Conservation (phyloP, 2,113 vertebrate species). For the Todiramphus chloris region DNA sequence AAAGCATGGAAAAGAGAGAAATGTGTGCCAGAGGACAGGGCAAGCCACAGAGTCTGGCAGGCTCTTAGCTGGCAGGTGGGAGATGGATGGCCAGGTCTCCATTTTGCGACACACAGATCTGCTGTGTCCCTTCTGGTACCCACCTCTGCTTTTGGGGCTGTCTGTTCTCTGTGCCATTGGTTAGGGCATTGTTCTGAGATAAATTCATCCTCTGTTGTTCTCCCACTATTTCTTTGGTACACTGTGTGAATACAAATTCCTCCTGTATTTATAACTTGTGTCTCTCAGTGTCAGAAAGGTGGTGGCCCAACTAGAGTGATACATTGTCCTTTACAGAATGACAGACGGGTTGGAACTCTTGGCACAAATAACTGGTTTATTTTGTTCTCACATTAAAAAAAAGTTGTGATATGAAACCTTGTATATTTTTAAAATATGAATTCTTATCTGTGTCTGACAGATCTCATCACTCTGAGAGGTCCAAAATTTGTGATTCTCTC, state of each 20-base stretch:
- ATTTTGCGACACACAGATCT: not conserved
- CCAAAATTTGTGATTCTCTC: slow-evolving; percentile 61
- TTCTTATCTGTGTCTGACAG: slow-evolving; percentile 72
- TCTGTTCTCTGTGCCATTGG: not conserved
- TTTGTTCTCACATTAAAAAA: slow-evolving; percentile 48
- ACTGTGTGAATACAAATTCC: not conserved
- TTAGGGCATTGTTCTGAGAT: not conserved
- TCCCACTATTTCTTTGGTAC: not conserved
- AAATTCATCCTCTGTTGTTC: not conserved
- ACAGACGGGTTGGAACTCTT: not conserved
- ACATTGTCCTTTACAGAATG: not conserved
- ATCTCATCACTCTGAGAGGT: slow-evolving; percentile 62
- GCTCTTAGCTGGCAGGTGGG: not conserved
- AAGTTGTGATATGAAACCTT: not conserved
- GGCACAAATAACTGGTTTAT: not conserved
- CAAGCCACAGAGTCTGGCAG: accelerated
- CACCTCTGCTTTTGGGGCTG: not conserved
- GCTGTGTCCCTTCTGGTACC: not conserved
- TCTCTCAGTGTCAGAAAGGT: not conserved
- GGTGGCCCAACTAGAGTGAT: not conserved
- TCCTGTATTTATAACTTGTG: not conserved
- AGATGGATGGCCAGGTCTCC: accelerated
- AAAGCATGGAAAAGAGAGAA: not conserved
- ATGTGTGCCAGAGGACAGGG: not conserved
- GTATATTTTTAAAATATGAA: slow-evolving; percentile 58